Evolutionary conservation across 2,113 vertebrate species (phyloP).

Genomic region (Lampris megalopsis): DNA sequence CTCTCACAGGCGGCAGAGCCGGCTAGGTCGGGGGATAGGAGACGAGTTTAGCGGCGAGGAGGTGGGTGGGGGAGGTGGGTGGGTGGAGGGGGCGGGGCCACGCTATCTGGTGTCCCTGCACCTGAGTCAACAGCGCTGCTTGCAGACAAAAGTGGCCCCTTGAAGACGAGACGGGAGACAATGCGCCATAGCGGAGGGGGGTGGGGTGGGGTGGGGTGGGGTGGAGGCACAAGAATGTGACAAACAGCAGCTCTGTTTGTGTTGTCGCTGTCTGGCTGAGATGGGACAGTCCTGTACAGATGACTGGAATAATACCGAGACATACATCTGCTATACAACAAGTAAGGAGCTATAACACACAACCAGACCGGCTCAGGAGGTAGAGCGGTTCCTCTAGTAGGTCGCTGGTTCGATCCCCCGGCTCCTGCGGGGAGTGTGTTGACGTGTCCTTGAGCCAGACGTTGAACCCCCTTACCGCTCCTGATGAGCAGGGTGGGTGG

Average conservation of each 20-base stretch:
- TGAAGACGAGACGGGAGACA: conserved; percentile 59
- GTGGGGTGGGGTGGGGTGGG: conserved; percentile 27
- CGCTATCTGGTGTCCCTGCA: conserved; percentile 72
- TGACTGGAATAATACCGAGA: background rate
- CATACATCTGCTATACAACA: too few species aligned
- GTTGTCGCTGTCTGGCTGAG: conserved; percentile 4
- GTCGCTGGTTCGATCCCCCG: too few species aligned
- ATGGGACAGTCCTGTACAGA: background rate
- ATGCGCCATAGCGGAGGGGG: conserved; percentile 37
- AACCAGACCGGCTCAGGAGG: too few species aligned
- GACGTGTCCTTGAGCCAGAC: too few species aligned
- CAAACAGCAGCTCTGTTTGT: conserved; percentile 41
- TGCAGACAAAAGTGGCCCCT: conserved; percentile 68
- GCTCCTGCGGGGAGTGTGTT: too few species aligned
- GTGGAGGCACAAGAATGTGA: conserved; percentile 51
- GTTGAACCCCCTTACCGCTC: too few species aligned
- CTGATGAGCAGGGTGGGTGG: too few species aligned
- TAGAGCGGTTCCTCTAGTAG: too few species aligned
- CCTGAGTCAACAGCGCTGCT: conserved; percentile 81
- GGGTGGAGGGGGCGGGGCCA: conserved; percentile 33
- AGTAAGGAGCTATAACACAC: too few species aligned
- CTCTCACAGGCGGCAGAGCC: too few species aligned
- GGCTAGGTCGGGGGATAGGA: conserved; percentile 13
- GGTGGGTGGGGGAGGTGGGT: conserved; percentile 7
- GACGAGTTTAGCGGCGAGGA: background rate